phyloP scores from a whole-genome alignment of 2,113 vertebrate species.

The Misgurnus mizolepis region DNA sequence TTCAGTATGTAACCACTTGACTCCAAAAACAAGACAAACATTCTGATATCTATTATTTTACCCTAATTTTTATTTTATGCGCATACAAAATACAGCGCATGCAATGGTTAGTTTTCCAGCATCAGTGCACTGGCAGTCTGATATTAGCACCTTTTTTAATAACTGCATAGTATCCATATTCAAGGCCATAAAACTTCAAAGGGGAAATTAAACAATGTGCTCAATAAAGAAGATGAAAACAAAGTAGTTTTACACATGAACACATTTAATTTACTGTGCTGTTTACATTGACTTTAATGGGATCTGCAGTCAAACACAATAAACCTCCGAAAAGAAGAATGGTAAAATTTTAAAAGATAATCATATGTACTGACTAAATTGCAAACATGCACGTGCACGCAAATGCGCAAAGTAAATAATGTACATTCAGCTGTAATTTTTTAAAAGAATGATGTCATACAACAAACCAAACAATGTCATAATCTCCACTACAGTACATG shows the following conservation, averaged over 20 bases:
- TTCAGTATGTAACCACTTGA: not conserved
- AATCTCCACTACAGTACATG: not conserved
- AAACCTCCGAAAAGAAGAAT: not conserved
- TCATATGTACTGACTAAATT: not conserved
- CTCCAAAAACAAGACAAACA: not conserved
- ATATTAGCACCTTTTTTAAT: not conserved
- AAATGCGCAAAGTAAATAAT: not conserved
- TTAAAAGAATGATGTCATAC: slow-evolving; percentile 8
- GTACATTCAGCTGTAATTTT: not conserved
- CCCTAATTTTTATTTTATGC: too few relatives aligned
- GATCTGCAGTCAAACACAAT: slow-evolving; percentile 5
- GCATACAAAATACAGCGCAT: too few relatives aligned
- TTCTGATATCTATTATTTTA: not conserved
- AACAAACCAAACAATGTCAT: slow-evolving; percentile 12
- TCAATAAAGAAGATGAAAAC: slow-evolving; percentile 13
- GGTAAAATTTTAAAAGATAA: not conserved
- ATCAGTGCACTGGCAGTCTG: not conserved
- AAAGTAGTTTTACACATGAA: slow-evolving; percentile 4
- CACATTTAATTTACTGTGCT: not conserved
- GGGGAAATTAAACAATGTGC: not conserved
- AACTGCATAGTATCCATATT: not conserved
- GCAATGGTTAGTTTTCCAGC: not conserved
- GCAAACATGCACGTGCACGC: not conserved
- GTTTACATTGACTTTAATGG: slow-evolving; percentile 9
- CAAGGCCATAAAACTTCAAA: slow-evolving; percentile 26